A percentile compares a stretch with the other conserved stretches of the same genome.
Evolutionary conservation across 2,797 vertebrate species (phyloP).

Genomic region (Ceyx erithaca): DNA sequence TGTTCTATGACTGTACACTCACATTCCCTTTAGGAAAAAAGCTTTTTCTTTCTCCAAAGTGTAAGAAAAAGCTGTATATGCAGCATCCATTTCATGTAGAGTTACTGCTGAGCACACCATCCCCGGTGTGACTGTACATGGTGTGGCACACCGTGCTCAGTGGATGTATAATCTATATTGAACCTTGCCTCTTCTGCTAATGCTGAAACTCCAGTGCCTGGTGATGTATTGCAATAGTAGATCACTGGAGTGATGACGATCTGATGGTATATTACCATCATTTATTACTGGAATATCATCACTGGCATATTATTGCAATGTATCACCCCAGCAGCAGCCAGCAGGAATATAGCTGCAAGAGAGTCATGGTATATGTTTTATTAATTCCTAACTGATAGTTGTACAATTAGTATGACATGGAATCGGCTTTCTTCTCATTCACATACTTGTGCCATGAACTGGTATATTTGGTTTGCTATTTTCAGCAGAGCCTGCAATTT

Average conservation of each 20-base stretch:
- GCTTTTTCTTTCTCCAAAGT: background rate
- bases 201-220: conserved; percentile 26
- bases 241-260: conserved; percentile 37
- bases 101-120: background rate
- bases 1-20: rapidly evolving
- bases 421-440: background rate
- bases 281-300: conserved; percentile 70
- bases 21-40: background rate
- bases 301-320: conserved; percentile 70
- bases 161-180: background rate
- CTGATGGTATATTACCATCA: conserved; percentile 66
- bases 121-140: rapidly evolving
- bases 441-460: background rate
- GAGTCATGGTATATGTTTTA: conserved; percentile 1
- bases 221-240: conserved; percentile 51
- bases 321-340: conserved; percentile 62
- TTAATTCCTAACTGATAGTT: conserved; percentile 34
- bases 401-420: background rate
- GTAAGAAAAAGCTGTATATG: background rate
- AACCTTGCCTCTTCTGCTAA: conserved; percentile 33
- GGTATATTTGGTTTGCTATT: background rate
- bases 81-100: background rate
- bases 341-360: conserved; percentile 32
- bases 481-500: background rate
- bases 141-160: background rate